Base-by-base conservation (phyloP, 2,113 vertebrate genomes). In the Pagrus major region DNA sequence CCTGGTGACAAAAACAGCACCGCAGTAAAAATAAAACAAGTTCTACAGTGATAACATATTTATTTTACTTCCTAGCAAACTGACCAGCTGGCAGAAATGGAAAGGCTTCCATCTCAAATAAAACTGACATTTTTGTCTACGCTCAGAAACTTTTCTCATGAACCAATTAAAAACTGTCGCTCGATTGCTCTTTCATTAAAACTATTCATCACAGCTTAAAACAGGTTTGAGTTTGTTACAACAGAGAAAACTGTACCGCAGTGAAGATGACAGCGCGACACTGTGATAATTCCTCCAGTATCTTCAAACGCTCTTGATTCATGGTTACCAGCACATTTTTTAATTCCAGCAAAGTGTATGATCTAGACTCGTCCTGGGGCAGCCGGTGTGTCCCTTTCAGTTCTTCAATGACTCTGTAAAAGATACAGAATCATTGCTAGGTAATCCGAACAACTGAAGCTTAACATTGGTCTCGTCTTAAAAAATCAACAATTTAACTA, bases 361-460 rank as follows among this genome's bases (percentile, higher is more conserved):
- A 88, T 65, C 25, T 76, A 39, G 82, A 82, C 2, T 46, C 74
- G 10, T 94, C 93, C 47, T 73, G 89, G 2, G 95, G 96, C 6
- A 96, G 89, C 94, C 91, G 93, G 33, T 87, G 88, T 29, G 93
- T 89, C 41, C 47, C 78, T 25, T 73, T 88, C 8, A 97, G 60
- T 59, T 96, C 95, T 78, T 95, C 94, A 63, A 94, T 86, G 15
- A 94, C 82, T 39, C 96, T 97, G 86, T 72, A 44, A 73, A 75
- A 60, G 49, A 76, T 1, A 63, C 3, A 51, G 4, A 3, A 21
- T 27, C 52, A 29, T 31, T 4, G 33, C 11, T 11, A 4, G 47
- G 16, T 14, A 21, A 42, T 35, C 16, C 33, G 18, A 39, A 4
- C 2, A 31, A 66, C 9, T 47, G 18, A 20, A 64, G 2, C 6